Evolutionary conservation across 2,113 vertebrate species (phyloP).

Genomic region (Malurus cyaneus): DNA sequence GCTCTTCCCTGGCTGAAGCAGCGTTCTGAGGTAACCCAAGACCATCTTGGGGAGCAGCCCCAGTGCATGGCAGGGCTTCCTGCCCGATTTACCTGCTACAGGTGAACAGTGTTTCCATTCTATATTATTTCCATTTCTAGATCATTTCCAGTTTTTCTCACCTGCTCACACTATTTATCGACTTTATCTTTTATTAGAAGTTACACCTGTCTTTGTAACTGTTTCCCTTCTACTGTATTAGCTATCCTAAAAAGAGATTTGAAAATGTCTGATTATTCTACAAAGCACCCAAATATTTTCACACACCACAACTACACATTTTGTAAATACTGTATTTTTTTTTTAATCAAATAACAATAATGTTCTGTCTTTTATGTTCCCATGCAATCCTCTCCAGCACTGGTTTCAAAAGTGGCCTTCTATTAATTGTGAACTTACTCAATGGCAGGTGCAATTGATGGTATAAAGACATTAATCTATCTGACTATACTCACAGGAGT

Average conservation of each 20-base stretch:
- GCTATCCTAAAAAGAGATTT: background rate
- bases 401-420: background rate
- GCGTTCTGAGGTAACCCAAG: background rate
- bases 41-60: background rate
- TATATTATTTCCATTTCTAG: background rate
- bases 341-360: background rate
- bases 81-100: background rate
- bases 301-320: background rate
- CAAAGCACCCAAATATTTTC: background rate
- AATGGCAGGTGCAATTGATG: background rate
- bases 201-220: background rate
- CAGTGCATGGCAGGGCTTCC: background rate
- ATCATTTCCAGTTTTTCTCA: background rate
- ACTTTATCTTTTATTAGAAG: background rate
- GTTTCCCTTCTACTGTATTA: background rate
- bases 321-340: background rate
- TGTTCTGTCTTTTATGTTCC: background rate
- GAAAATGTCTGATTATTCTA: background rate
- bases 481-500: conserved; percentile 19
- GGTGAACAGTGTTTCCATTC: background rate
- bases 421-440: conserved; percentile 5
- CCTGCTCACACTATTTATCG: background rate
- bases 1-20: background rate
- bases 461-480: background rate
- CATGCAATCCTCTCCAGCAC: background rate